Base-by-base conservation (phyloP, 2,888 invertebrate species). In the Ceriagrion tenellum region DNA sequence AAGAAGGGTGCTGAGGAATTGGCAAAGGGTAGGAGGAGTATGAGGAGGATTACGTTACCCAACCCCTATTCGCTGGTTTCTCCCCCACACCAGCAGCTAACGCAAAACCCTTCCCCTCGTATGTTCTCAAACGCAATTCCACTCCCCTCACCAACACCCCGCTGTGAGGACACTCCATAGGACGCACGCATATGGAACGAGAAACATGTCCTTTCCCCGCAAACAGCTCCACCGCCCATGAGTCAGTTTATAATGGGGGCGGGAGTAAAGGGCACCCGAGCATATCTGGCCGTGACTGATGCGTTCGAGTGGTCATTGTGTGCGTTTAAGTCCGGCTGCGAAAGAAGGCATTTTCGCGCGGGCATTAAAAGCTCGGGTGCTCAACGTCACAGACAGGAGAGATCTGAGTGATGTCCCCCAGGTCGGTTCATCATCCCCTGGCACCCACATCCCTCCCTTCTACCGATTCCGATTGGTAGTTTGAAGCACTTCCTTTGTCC, bases 251-350 rank as follows among this genome's bases (percentile, higher is more conserved):
- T 16, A 23, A 55, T 16, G 89, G 0, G 13, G n/a, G 55, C 13
- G 55, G 26, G 89, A 6, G 89, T 47, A 89, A 40, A 89, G 59
- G 59, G 18, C n/a, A 89, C 89, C 55, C 55, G 89, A 55, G 55
- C 55, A 89, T 89, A 89, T 89, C 89, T 89, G 89, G 55, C 13
- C 55, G 89, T 89, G 89, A 89, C 55, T 89, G 89, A 89, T 55
- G 89, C 47, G 55, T n/a, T 47, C 47, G 55, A 89, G 89, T 89
- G 89, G 89, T 55, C 89, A 89, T 89, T 89, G 89, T 89, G 40
- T 10, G n/a, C 26, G 26, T 13, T 59, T 13, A 35, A 81, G 81
- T 81, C 81, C 81, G 35, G 81, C 81, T 81, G 81, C 55, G n/a
- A 55, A 89, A 89, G 89, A 89, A 55, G 89, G 55, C 12, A 81